These are phyloP conservation scores for Ommatoiulus sabulosus DNA, from an alignment of 2,888 invertebrate species.

Conservation along the genomic window DNA sequence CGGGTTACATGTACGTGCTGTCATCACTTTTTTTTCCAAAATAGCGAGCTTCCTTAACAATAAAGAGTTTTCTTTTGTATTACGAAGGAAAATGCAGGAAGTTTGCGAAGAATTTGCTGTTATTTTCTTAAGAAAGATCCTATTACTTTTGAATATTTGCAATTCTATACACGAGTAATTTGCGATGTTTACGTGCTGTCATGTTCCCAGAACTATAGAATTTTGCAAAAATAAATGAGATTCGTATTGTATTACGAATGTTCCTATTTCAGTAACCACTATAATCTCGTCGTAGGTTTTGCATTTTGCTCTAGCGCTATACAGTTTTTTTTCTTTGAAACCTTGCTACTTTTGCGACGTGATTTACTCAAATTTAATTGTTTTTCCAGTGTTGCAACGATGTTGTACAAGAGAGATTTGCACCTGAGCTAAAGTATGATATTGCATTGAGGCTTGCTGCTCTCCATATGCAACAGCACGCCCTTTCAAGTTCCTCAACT, in stretches of 20 bases:
- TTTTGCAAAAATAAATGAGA: constrained; percentile 44
- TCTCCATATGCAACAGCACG: constrained; percentile 91
- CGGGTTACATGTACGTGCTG: constrained; percentile 58
- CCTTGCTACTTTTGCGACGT: background rate
- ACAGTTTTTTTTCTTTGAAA: background rate
- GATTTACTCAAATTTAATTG: background rate
- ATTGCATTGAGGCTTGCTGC: constrained; percentile 87
- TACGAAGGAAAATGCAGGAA: background rate
- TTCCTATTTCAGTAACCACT: constrained; percentile 13
- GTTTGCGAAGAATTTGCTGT: background rate
- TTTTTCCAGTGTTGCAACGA: constrained; percentile 85
- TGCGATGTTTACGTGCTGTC: background rate
- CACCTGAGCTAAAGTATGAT: constrained; percentile 89
- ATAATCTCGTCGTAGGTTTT: background rate
- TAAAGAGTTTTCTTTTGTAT: background rate
- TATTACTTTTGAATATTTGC: background rate
- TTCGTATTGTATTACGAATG: background rate
- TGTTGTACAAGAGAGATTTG: constrained; percentile 89
- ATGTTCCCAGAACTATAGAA: background rate
- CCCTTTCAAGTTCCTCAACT: constrained; percentile 80
- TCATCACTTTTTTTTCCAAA: too few species aligned
- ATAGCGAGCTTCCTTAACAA: background rate
- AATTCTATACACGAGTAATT: background rate
- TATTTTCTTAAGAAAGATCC: background rate
- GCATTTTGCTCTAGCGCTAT: background rate